Evolutionary conservation across 2,888 invertebrate genomes (phyloP), one percentile per base, ranked within the genome.

Genomic region (Meiosimyza platycephala): DNA sequence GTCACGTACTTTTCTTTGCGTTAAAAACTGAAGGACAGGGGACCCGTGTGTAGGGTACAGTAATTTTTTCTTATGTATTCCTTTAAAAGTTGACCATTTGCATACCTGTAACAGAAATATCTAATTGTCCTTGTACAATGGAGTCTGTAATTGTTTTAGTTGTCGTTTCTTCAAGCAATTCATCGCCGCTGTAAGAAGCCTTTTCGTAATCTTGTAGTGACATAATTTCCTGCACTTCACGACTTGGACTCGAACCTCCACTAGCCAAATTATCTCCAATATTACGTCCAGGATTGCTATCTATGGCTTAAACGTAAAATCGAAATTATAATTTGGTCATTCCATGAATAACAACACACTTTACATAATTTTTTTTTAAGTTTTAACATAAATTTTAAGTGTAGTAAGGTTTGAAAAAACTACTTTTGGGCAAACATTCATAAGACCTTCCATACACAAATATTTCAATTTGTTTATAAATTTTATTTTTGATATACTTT

Each of bases 161-260:
- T 59, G 75, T 52, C 2, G 65, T 68, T 59, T 79, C 76, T 52
- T 79, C 78, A 1, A 75, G 66, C 18, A 75, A 70, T 50, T 82
- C 81, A 71, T 85, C 84, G 16, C 79, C 80, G 54, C 80, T 81
- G 63, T 72, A 80, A 0, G 80, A 79, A 67, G 66, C 78, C 65
- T 80, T 80, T 40, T 80, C 81, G 60, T 79, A 80, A n/a, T 90
- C 90, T 78, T 91, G 92, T 59, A 93, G 90, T 6, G 93, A 92
- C 85, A 96, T 89, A 78, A 96, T 96, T 88, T 96, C 93, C 84
- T 95, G 93, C 28, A 96, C 96, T 88, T 97, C 96, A 28, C 95
- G 90, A 81, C 95, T 95, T 6, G 96, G 95, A 85, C 95, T 95
- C 74, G 95, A 95, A 15, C 94, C 94, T n/a, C 93, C 94, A 68